Conservation (phyloP, 2,888 invertebrate genomes). For the Amphipoea lucens region DNA sequence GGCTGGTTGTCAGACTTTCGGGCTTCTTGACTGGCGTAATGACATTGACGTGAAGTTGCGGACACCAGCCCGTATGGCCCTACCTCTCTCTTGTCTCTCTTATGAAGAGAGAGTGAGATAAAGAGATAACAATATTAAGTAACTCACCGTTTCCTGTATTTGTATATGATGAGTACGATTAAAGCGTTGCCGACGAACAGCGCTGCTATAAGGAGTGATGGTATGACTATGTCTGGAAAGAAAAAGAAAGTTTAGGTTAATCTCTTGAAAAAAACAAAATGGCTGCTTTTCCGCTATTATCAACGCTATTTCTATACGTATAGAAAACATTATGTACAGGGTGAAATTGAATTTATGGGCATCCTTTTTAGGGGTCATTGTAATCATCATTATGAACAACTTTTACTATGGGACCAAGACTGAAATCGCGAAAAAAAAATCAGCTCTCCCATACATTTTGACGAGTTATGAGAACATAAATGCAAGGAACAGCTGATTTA, state of each 20-base stretch:
- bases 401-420: no score
- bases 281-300: not conserved
- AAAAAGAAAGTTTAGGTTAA: constrained; percentile 32
- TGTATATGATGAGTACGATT: constrained; percentile 93
- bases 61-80: no score
- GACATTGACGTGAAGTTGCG: no score
- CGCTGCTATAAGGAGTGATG: constrained; percentile 92
- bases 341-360: no score
- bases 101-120: not conserved
- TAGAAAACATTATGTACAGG: not conserved
- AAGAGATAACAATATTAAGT: not conserved
- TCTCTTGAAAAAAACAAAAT: not conserved
- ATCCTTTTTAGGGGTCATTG: no score
- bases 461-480: no score
- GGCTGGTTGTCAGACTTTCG: not conserved
- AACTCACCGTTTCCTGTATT: constrained; percentile 92
- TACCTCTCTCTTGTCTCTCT: no score
- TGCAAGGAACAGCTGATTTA: no score
- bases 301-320: not conserved
- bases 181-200: constrained; percentile 93
- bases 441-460: no score
- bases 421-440: no score
- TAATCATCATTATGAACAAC: no score
- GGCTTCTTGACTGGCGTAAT: not conserved
- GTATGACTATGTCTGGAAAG: constrained; percentile 92